Percentiles rank a stretch among this genome's conserved stretches.
phyloP scores from a whole-genome alignment of 2,888 invertebrate species.

The Auanema sp. region DNA sequence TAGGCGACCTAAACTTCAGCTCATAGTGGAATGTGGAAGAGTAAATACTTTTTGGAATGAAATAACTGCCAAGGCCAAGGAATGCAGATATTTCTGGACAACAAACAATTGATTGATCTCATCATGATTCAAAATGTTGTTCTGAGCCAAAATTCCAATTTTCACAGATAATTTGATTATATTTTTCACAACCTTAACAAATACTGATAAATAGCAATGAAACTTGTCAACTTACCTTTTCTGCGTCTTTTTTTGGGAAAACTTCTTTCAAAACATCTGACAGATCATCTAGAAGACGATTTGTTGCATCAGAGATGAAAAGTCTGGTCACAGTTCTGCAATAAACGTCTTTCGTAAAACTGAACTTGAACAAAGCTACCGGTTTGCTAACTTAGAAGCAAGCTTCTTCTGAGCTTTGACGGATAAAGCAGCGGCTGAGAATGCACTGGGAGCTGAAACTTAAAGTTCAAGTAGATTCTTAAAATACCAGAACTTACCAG shows the following conservation, averaged over 20 bases:
- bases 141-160: slow-evolving; percentile 15
- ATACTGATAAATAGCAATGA: background rate
- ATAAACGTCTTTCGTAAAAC: background rate
- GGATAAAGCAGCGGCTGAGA: slow-evolving; percentile 13
- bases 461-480: too few relatives aligned
- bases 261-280: slow-evolving; percentile 9
- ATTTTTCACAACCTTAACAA: slow-evolving; percentile 19
- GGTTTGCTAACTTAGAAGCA: slow-evolving; percentile 12
- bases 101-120: slow-evolving; percentile 16
- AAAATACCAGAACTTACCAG: too few relatives aligned
- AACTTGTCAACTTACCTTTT: slow-evolving; percentile 12
- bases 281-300: slow-evolving; percentile 11
- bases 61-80: slow-evolving; percentile 13
- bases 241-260: slow-evolving; percentile 17
- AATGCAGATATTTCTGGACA: slow-evolving; percentile 12
- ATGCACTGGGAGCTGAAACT: background rate
- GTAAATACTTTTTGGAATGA: slow-evolving; percentile 14
- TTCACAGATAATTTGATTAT: slow-evolving; percentile 20
- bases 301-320: slow-evolving; percentile 17
- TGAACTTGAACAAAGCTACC: background rate
- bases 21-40: background rate
- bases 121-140: slow-evolving; percentile 10
- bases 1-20: slow-evolving; percentile 10
- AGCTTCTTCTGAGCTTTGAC: slow-evolving; percentile 18
- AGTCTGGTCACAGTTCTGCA: slow-evolving; percentile 18